These are phyloP conservation scores for Onychomys arenicola DNA, from an alignment of 2,797 vertebrate species.

Conservation along the genomic window DNA sequence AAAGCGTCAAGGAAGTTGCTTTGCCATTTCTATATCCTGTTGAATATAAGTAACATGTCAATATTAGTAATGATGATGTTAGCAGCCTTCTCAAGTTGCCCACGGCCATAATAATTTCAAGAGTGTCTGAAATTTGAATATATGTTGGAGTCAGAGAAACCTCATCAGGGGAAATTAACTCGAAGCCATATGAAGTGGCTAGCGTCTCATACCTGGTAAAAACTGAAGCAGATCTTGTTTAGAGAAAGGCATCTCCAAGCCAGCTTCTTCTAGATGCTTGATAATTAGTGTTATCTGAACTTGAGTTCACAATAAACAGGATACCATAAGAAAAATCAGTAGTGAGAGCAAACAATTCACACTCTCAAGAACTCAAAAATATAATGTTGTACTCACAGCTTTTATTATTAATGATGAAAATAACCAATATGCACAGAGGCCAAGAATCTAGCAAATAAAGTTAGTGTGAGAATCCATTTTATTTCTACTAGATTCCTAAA, in stretches of 20 bases:
- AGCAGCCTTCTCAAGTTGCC: neutral
- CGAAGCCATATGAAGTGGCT: neutral
- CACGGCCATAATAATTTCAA: neutral
- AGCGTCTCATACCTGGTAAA: neutral
- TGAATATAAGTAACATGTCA: neutral
- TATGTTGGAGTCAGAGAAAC: neutral
- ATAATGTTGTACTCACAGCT: neutral
- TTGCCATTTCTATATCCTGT: neutral
- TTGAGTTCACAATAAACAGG: neutral
- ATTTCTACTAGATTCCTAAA: neutral
- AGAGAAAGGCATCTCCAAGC: neutral
- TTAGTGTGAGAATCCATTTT: neutral
- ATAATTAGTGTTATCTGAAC: neutral
- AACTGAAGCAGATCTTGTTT: neutral
- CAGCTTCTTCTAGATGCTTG: neutral
- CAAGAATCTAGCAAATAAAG: neutral
- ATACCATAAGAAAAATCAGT: neutral
- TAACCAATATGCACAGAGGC: neutral
- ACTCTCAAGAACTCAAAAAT: neutral
- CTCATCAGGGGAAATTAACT: neutral
- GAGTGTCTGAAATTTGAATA: neutral
- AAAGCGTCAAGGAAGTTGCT: neutral
- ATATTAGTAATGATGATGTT: neutral
- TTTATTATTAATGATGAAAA: neutral
- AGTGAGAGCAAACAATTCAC: neutral